phyloP scores from a whole-genome alignment of 2,797 vertebrate species.

The Sus cebifrons region DNA sequence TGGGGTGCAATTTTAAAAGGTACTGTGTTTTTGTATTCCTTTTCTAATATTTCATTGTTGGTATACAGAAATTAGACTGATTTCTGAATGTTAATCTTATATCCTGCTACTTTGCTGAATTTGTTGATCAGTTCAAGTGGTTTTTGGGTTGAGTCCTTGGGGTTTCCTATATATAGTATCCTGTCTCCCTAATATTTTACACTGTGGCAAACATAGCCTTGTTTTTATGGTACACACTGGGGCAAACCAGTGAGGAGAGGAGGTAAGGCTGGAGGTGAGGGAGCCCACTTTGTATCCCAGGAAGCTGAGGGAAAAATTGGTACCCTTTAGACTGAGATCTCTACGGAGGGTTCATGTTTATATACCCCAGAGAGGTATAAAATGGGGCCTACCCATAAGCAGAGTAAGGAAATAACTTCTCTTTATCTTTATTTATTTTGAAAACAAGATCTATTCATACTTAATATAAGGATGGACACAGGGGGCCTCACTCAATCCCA shows the following conservation, averaged over 20 bases:
- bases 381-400: not conserved
- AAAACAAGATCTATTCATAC: not conserved
- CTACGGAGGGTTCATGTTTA: not conserved
- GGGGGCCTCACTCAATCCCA: not conserved
- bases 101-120: too few species aligned
- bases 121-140: too few species aligned
- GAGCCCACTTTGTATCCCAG: not conserved
- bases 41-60: too few species aligned
- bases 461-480: not conserved
- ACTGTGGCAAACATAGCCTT: not conserved
- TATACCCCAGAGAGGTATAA: not conserved
- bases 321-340: not conserved
- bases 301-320: not conserved
- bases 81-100: too few species aligned
- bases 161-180: too few species aligned
- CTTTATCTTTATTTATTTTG: slow-evolving; percentile 20
- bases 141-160: too few species aligned
- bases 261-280: not conserved
- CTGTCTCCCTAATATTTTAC: not conserved
- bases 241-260: not conserved
- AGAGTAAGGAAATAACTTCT: not conserved
- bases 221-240: not conserved
- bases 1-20: too few species aligned
- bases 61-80: too few species aligned
- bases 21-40: too few species aligned